Evolutionary conservation across 2,113 vertebrate genomes (phyloP).

Genomic region (Microtus ochrogaster): DNA sequence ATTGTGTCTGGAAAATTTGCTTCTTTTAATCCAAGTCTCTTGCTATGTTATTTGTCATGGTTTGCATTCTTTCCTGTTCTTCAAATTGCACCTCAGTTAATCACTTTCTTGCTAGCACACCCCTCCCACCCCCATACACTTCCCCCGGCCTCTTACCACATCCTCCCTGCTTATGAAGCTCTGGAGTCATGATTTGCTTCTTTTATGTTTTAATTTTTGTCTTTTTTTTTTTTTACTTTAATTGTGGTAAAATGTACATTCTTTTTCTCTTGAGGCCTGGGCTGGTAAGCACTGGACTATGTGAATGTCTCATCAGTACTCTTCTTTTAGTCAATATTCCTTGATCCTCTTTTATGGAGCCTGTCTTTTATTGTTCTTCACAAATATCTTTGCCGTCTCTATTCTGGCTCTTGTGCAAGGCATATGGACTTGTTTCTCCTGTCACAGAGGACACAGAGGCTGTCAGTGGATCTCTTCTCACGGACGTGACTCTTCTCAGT

Average conservation of each 20-base stretch:
- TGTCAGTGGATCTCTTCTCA: background rate
- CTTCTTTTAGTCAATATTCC: background rate
- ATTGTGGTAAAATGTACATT: background rate
- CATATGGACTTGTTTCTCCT: background rate
- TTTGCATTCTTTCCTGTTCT: background rate
- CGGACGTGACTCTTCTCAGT: background rate
- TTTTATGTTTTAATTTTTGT: background rate
- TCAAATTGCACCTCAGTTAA: background rate
- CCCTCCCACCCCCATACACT: background rate
- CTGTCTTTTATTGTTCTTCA: background rate
- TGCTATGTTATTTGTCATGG: background rate
- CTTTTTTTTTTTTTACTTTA: background rate
- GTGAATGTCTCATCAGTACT: background rate
- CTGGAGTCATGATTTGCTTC: background rate
- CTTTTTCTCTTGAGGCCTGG: background rate
- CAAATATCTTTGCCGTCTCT: background rate
- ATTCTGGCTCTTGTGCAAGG: background rate
- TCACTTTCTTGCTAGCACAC: background rate
- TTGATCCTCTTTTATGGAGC: background rate
- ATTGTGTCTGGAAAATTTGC: background rate
- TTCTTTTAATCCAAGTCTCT: slow-evolving; percentile 32
- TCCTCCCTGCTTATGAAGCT: background rate
- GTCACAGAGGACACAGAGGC: background rate
- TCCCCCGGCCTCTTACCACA: slow-evolving; percentile 18
- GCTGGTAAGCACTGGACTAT: background rate